phyloP scores from a whole-genome alignment of 1,140 invertebrate species.

The Thereuonema tuberculata region DNA sequence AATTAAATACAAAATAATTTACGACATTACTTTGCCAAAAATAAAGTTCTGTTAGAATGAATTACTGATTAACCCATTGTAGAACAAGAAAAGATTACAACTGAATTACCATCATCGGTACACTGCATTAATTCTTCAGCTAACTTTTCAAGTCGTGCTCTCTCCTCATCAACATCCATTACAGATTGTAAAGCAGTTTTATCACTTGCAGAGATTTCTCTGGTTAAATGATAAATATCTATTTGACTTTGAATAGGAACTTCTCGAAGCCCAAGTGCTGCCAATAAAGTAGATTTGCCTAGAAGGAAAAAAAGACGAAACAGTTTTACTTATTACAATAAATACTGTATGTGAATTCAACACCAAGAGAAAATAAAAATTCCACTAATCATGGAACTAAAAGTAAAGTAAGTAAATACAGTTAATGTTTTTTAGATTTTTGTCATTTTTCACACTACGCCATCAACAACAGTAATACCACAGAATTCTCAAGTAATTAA shows the following conservation, averaged over 20 bases:
- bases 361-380: slow-evolving; percentile 87
- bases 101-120: slow-evolving; percentile 74
- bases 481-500: no score
- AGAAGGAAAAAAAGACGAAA: slow-evolving; percentile 20
- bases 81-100: background rate
- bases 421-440: no score
- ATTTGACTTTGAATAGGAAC: slow-evolving; percentile 92
- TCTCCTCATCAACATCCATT: slow-evolving; percentile 95
- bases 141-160: slow-evolving; percentile 76
- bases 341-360: no score
- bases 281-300: slow-evolving; percentile 85
- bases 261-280: slow-evolving; percentile 82
- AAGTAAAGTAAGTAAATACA: no score
- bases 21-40: no score
- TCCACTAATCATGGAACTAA: slow-evolving; percentile 35
- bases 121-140: slow-evolving; percentile 76
- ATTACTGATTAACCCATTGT: no score
- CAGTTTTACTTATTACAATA: no score
- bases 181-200: slow-evolving; percentile 82
- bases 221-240: slow-evolving; percentile 93
- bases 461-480: no score
- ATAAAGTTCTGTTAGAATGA: no score
- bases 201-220: slow-evolving; percentile 92
- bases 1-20: slow-evolving; percentile 9
- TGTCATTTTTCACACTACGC: no score